These are phyloP conservation scores for Thera obeliscata DNA, from an alignment of 2,888 invertebrate genomes.

Conservation along the genomic window DNA sequence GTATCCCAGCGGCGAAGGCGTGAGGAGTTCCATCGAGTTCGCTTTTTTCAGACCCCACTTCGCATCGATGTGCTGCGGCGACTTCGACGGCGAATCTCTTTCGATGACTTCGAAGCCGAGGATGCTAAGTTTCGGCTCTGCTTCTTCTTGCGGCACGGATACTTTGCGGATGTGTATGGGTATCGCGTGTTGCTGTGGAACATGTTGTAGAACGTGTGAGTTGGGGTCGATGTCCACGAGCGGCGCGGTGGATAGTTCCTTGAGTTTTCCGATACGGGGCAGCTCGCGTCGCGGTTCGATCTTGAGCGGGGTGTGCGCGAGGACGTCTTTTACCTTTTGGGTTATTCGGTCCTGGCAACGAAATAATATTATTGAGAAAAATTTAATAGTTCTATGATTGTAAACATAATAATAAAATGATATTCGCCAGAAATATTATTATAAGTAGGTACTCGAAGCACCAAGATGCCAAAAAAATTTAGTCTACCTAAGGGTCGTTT, in stretches of 20 bases:
- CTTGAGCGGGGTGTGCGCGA: constrained; percentile 90
- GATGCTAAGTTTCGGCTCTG: constrained; percentile 62
- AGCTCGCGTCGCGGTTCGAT: constrained; percentile 69
- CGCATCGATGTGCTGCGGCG: constrained; percentile 61
- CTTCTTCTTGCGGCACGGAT: constrained; percentile 36
- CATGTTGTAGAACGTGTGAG: not conserved
- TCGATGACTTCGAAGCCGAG: constrained; percentile 66
- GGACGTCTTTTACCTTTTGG: constrained; percentile 88
- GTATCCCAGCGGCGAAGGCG: constrained; percentile 84
- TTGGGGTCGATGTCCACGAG: constrained; percentile 59
- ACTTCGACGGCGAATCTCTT: constrained; percentile 65
- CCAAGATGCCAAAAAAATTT: no score
- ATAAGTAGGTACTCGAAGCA: no score
- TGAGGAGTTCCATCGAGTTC: constrained; percentile 81
- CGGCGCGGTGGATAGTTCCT: constrained; percentile 54
- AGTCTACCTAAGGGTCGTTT: no score
- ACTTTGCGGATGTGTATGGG: constrained; percentile 37
- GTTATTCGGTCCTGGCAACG: constrained; percentile 87
- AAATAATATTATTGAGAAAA: not conserved
- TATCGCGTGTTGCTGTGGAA: constrained; percentile 6
- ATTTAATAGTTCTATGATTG: not conserved
- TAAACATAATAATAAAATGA: no score
- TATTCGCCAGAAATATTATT: no score
- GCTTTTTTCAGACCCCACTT: constrained; percentile 69
- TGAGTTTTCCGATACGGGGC: constrained; percentile 64